Percentiles rank a stretch among this genome's conserved stretches.
These are phyloP conservation scores for Leptopterna dolabrata DNA, from an alignment of 2,888 invertebrate genomes.

Conservation along the genomic window DNA sequence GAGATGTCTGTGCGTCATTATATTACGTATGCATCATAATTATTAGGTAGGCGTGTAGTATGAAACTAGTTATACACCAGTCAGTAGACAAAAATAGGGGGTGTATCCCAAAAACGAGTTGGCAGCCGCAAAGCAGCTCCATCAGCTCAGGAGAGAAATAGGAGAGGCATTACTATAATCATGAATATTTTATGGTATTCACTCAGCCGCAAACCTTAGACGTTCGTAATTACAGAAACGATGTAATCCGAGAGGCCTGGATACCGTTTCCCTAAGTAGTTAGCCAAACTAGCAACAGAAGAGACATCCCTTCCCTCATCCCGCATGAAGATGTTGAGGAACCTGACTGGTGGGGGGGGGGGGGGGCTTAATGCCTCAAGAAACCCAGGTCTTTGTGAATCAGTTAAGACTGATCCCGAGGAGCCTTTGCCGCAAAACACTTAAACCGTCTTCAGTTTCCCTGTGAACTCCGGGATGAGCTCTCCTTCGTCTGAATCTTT, in stretches of 20 bases:
- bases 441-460: background rate
- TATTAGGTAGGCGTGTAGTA: too few relatives aligned
- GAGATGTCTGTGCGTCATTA: too few relatives aligned
- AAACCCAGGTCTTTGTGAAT: slow-evolving; percentile 40
- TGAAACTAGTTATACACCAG: too few relatives aligned
- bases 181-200: slow-evolving; percentile 36
- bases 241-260: slow-evolving; percentile 18
- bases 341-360: too few relatives aligned
- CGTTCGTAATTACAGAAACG: slow-evolving; percentile 25
- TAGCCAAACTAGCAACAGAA: slow-evolving; percentile 25
- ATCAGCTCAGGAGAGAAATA: background rate
- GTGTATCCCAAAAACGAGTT: background rate
- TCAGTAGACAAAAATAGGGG: too few relatives aligned
- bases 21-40: too few relatives aligned
- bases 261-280: slow-evolving; percentile 43
- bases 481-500: slow-evolving; percentile 16
- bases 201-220: slow-evolving; percentile 26
- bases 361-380: slow-evolving; percentile 39
- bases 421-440: background rate
- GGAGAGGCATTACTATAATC: slow-evolving; percentile 1
- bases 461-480: background rate
- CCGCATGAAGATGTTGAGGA: background rate
- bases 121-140: background rate
- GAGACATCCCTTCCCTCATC: background rate
- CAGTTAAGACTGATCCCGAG: slow-evolving; percentile 24